Evolutionary conservation across 2,113 vertebrate genomes (phyloP).

Genomic region (Cephalopholis sonnerati): DNA sequence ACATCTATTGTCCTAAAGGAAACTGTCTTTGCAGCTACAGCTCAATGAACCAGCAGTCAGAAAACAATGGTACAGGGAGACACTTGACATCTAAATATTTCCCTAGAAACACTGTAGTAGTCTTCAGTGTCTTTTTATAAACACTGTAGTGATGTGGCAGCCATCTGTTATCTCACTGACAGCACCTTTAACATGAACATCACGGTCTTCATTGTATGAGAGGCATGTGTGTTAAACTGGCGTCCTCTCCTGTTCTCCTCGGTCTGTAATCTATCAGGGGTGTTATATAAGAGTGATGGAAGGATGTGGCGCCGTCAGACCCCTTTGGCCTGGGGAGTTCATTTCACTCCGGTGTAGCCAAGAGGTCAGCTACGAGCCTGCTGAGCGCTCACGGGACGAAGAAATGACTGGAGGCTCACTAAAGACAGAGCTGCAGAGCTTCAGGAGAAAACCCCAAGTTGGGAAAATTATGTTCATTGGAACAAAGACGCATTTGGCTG

Average conservation of each 20-base stretch:
- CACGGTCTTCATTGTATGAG: slow-evolving; percentile 31
- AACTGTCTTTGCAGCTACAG: background rate
- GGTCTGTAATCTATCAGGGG: slow-evolving; percentile 60
- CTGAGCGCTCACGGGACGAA: slow-evolving; percentile 3
- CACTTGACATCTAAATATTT: slow-evolving; percentile 35
- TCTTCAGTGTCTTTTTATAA: slow-evolving; percentile 22
- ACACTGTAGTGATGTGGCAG: slow-evolving; percentile 31
- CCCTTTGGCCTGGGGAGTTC: slow-evolving; percentile 18
- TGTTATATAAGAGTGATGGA: slow-evolving; percentile 55
- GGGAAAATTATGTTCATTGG: slow-evolving; percentile 25
- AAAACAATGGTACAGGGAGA: slow-evolving; percentile 9
- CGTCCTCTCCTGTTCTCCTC: slow-evolving; percentile 32
- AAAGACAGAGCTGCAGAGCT: background rate
- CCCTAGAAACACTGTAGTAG: background rate
- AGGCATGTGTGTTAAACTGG: slow-evolving; percentile 62
- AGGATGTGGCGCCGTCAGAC: slow-evolving; percentile 32
- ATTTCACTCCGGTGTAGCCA: slow-evolving; percentile 20
- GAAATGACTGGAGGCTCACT: background rate
- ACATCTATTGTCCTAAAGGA: background rate
- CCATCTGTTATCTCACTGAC: slow-evolving; percentile 57
- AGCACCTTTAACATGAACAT: slow-evolving; percentile 48
- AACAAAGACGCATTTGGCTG: slow-evolving; percentile 35
- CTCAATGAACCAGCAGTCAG: background rate
- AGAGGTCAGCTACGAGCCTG: slow-evolving; percentile 25
- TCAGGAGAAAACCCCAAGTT: background rate